These are phyloP conservation scores for Euplagia quadripunctaria DNA, from an alignment of 2,888 invertebrate genomes.

Conservation along the genomic window DNA sequence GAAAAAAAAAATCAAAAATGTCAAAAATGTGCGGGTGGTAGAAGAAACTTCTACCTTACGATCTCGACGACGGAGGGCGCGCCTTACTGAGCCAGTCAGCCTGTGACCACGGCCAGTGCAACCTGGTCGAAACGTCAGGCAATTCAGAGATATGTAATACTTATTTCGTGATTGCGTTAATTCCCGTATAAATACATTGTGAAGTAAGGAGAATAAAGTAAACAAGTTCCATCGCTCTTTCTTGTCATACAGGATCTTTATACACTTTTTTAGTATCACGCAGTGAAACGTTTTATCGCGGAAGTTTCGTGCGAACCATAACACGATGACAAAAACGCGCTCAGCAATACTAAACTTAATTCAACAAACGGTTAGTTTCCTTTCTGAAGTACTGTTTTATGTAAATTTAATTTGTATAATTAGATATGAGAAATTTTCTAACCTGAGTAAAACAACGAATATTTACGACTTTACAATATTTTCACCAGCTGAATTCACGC, in stretches of 20 bases:
- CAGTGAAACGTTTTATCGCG: conserved; percentile 8
- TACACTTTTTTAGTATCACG: conserved; percentile 7
- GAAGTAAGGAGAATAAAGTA: conserved; percentile 5
- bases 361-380: conserved; percentile 18
- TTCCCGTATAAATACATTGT: too few relatives aligned
- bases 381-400: conserved; percentile 21
- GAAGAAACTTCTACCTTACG: too few relatives aligned
- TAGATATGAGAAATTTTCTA: conserved; percentile 22
- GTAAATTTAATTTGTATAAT: conserved; percentile 32
- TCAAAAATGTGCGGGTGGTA: too few relatives aligned
- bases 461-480: conserved; percentile 31
- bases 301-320: conserved; percentile 13
- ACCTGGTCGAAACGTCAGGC: too few relatives aligned
- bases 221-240: conserved; percentile 8
- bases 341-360: conserved; percentile 13
- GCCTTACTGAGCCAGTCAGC: too few relatives aligned
- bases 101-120: too few relatives aligned
- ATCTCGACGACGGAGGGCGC: too few relatives aligned
- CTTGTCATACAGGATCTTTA: conserved; percentile 11
- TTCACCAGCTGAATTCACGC: conserved; percentile 29
- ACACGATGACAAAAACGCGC: conserved; percentile 20
- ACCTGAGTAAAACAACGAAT: conserved; percentile 21
- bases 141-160: too few relatives aligned
- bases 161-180: too few relatives aligned
- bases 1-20: too few relatives aligned